Evolutionary conservation across 2,888 invertebrate genomes (phyloP), one percentile per base, ranked within the genome.

Genomic region (Conomelus anceps): DNA sequence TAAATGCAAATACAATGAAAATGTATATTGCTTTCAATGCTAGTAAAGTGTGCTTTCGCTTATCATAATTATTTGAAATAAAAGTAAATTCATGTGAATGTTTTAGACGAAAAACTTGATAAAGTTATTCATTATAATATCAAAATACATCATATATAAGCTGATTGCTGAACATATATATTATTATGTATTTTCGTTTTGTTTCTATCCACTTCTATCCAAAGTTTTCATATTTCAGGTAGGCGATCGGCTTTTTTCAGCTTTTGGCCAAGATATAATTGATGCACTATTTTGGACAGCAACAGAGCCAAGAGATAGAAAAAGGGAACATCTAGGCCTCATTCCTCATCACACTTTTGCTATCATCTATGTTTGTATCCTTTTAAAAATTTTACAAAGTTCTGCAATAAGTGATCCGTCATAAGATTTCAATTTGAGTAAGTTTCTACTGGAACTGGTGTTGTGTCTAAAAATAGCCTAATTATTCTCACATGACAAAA

Each of bases 211-310:
- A 13, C 24, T 87, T 63, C 20, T 17, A 29, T 20, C 22, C 26
- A 23, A 24, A 4, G 4, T 22, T 22, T 34, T 88, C 29, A 24
- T 29, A 41, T 89, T 34, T n/a, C 23, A 92, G 92, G 92, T 92
- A 22, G 92, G 98, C 20, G 99, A 99, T 94, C 95, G 98, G 91
- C 94, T 99, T 91, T 97, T 99, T 93, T 99, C 99, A 89, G 98
- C 98, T 34, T 98, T 99, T 94, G 99, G 99, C 0, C 99, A 99
- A 94, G 99, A 99, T 93, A 98, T 98, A 11, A 97, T 99, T 91
- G 99, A 99, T 94, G 98, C 99, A 1, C 94, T 99, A 86, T 98
- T 99, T 93, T 99, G 99, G 99, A 99, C 99, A 4, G 99, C 99
- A 0, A 99, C 99, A 7, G 99, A 99, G 93, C 98, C 98, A 0